These are phyloP conservation scores for Fregata magnificens DNA, from an alignment of 2,113 vertebrate species.

Conservation along the genomic window DNA sequence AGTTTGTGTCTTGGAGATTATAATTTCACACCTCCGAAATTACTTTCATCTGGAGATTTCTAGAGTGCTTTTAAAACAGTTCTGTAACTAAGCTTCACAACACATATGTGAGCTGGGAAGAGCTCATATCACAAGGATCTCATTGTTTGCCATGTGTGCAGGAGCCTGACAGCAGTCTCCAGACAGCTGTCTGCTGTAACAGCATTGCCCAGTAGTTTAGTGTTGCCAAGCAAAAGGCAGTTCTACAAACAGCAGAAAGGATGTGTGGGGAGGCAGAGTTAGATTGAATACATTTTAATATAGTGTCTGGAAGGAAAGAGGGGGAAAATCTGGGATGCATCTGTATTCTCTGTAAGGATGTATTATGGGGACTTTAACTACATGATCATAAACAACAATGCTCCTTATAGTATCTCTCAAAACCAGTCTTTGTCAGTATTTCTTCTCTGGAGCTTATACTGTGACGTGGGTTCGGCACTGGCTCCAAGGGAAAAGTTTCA, in stretches of 20 bases:
- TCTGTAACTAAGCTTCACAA: neutral
- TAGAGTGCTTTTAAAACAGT: neutral
- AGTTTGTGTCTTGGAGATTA: neutral
- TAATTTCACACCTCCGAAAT: neutral
- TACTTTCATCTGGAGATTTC: neutral
- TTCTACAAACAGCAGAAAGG: neutral
- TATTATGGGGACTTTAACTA: neutral
- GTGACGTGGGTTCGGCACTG: neutral
- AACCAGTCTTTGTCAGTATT: neutral
- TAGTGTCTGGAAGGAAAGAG: neutral
- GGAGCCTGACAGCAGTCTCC: neutral
- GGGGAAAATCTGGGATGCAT: neutral
- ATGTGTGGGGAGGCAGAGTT: neutral
- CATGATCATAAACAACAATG: neutral
- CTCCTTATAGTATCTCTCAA: neutral
- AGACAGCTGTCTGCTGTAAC: neutral
- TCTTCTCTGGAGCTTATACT: neutral
- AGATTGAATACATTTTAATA: neutral
- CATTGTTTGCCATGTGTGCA: neutral
- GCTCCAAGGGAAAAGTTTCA: neutral
- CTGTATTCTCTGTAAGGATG: neutral
- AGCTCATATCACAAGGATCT: neutral
- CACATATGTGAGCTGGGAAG: neutral
- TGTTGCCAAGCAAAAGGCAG: neutral
- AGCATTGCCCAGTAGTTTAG: neutral